Evolutionary conservation across 2,797 vertebrate species (phyloP).

Genomic region (Chanos chanos): DNA sequence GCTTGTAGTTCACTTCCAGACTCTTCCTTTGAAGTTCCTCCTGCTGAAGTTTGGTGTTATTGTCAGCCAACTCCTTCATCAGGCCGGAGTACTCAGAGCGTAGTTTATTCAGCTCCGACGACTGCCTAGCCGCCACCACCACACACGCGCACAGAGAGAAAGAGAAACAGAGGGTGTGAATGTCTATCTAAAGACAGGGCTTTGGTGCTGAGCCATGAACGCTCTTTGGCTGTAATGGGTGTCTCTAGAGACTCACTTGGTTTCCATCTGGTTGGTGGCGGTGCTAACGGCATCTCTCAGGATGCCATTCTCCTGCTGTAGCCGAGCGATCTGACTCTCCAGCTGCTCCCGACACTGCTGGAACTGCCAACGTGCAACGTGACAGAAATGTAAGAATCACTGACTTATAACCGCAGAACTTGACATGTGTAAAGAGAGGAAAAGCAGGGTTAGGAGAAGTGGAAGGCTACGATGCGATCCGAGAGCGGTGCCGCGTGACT

Average conservation of each 20-base stretch:
- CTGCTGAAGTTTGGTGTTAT: constrained; percentile 87
- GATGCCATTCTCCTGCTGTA: constrained; percentile 96
- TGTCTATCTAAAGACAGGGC: background rate
- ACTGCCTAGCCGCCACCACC: constrained; percentile 75
- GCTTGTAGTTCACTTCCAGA: constrained; percentile 85
- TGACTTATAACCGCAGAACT: too few species aligned
- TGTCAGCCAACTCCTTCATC: constrained; percentile 89
- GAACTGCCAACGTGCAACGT: constrained; percentile 79
- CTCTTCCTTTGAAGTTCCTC: constrained; percentile 95
- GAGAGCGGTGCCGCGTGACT: too few species aligned
- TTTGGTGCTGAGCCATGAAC: background rate
- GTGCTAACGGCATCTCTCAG: constrained; percentile 96
- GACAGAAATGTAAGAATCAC: too few species aligned
- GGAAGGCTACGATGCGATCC: too few species aligned
- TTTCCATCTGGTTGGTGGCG: constrained; percentile 94
- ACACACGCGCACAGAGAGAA: background rate
- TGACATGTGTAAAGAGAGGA: too few species aligned
- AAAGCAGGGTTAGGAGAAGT: too few species aligned
- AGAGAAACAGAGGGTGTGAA: background rate
- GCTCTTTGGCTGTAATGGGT: background rate
- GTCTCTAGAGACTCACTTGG: constrained; percentile 80
- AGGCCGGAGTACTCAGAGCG: constrained; percentile 86
- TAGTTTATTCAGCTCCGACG: constrained; percentile 89
- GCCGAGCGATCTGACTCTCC: constrained; percentile 88
- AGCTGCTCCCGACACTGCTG: constrained; percentile 92